These are phyloP conservation scores for Ecdyonurus torrentis DNA, from an alignment of 2,888 invertebrate genomes.

Conservation along the genomic window DNA sequence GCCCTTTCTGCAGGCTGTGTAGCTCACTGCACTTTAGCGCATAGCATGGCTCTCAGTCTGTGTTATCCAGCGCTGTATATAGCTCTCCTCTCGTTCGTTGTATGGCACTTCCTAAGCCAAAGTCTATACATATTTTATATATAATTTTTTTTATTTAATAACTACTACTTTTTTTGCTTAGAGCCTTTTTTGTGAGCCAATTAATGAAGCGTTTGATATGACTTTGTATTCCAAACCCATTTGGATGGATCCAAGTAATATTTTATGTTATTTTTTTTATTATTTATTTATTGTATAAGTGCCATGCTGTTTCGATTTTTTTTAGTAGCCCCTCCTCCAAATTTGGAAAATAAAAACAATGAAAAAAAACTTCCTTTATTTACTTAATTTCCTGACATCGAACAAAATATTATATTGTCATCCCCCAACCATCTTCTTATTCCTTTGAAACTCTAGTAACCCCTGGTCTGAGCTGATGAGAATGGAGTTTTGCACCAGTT, in stretches of 20 bases:
- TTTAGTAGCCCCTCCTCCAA: constrained; percentile 1
- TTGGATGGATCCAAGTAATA: constrained; percentile 7
- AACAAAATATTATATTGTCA: background rate
- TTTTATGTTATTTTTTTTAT: constrained; percentile 12
- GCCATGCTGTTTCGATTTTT: constrained; percentile 7
- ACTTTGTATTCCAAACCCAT: constrained; percentile 10
- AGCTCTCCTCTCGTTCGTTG: constrained; percentile 1
- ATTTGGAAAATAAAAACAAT: constrained; percentile 5
- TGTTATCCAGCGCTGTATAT: background rate
- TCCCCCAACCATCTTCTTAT: background rate
- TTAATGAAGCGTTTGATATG: background rate
- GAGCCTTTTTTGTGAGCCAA: background rate
- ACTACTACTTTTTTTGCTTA: background rate
- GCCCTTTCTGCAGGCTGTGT: background rate
- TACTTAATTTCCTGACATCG: background rate
- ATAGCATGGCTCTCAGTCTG: background rate
- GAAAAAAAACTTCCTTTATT: background rate
- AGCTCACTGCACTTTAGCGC: background rate
- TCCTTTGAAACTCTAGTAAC: background rate
- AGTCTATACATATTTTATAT: background rate
- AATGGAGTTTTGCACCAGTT: constrained; percentile 5
- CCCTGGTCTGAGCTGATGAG: constrained; percentile 4
- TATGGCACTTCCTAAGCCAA: background rate
- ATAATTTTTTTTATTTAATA: background rate
- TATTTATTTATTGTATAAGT: constrained; percentile 5